A percentile compares a stretch with the other conserved stretches of the same genome.
phyloP scores from a whole-genome alignment of 2,797 vertebrate species.

The Oceanodroma leucorhoa region DNA sequence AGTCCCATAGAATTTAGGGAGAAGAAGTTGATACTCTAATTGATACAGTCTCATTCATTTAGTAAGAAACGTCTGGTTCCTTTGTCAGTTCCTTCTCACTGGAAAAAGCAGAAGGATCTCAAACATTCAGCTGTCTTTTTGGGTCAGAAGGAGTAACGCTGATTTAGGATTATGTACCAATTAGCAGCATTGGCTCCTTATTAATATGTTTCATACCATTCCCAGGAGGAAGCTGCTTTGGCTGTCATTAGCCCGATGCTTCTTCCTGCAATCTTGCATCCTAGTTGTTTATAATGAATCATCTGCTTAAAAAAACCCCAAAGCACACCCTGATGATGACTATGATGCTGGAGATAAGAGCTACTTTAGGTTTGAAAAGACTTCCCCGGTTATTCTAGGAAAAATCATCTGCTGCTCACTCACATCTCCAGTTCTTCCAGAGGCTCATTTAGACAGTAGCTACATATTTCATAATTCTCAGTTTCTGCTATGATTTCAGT shows the following conservation, averaged over 20 bases:
- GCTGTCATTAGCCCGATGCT: constrained; percentile 13
- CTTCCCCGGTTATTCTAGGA: neutral
- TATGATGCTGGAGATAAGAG: neutral
- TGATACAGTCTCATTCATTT: neutral
- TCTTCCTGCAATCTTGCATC: constrained; percentile 23
- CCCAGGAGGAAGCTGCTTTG: neutral
- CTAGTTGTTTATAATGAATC: constrained; percentile 34
- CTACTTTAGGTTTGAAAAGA: constrained; percentile 6
- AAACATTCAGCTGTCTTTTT: neutral
- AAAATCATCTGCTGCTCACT: neutral
- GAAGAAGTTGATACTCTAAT: neutral
- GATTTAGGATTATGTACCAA: neutral
- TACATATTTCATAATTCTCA: neutral
- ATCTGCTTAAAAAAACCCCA: neutral
- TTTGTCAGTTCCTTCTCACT: neutral
- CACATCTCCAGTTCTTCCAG: neutral
- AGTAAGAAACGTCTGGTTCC: neutral
- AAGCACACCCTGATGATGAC: neutral
- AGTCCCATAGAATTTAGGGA: neutral
- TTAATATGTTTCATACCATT: neutral
- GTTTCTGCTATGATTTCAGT: neutral
- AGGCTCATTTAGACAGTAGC: neutral
- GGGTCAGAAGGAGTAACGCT: neutral
- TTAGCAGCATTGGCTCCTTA: neutral
- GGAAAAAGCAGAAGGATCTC: neutral